Evolutionary conservation across 2,888 invertebrate genomes (phyloP).

Genomic region (Plebejus anna): DNA sequence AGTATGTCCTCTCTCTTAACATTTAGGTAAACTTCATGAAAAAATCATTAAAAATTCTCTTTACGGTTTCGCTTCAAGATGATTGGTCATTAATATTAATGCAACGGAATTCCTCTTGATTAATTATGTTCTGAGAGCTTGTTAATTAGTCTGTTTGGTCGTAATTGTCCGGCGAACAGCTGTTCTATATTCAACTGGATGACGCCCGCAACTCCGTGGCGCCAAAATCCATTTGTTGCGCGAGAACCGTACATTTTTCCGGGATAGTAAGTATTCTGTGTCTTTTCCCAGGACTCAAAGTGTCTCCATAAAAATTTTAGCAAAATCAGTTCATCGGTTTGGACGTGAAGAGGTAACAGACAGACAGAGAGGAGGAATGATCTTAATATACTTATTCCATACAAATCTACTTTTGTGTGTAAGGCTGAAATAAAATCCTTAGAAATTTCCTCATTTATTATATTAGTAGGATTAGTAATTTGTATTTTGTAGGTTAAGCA

Average conservation of each 20-base stretch:
- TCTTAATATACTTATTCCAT: too few relatives aligned
- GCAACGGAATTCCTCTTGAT: neutral
- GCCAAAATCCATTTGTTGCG: too few relatives aligned
- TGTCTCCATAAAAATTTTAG: too few relatives aligned
- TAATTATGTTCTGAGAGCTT: constrained; percentile 3
- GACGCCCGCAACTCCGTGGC: too few relatives aligned
- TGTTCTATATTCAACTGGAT: neutral
- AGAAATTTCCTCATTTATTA: neutral
- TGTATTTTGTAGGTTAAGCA: neutral
- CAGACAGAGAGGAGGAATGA: too few relatives aligned
- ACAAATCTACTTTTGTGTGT: neutral
- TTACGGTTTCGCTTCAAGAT: neutral
- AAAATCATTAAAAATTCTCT: neutral
- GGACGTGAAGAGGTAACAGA: too few relatives aligned
- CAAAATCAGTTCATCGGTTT: too few relatives aligned
- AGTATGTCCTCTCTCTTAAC: too few relatives aligned
- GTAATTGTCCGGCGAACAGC: neutral
- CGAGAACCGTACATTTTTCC: too few relatives aligned
- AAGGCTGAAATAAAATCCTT: neutral
- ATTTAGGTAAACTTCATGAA: neutral
- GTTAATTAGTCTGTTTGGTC: constrained; percentile 7
- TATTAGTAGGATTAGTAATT: neutral
- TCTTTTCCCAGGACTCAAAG: too few relatives aligned
- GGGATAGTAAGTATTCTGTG: too few relatives aligned
- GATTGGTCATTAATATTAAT: constrained; percentile 11